Percentiles rank a stretch among this genome's conserved stretches.
phyloP scores from a whole-genome alignment of 2,797 vertebrate genomes.

The Lindbergichthys nudifrons region DNA sequence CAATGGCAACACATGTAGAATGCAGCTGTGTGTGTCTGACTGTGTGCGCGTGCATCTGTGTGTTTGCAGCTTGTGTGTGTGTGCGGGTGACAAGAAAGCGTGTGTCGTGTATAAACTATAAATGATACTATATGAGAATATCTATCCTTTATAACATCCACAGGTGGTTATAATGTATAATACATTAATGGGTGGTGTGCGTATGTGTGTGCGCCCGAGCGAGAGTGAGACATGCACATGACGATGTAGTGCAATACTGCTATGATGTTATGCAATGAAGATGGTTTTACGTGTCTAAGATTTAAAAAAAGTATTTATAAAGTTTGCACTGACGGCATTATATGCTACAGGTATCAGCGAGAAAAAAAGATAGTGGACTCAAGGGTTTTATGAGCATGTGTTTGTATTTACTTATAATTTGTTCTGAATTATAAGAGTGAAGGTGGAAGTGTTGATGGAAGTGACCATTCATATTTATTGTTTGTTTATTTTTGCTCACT shows the following conservation, averaged over 20 bases:
- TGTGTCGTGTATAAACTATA: conserved; percentile 59
- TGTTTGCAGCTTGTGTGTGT: conserved; percentile 46
- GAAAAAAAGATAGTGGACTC: conserved; percentile 37
- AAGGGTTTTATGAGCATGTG: conserved; percentile 72
- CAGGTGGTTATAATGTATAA: conserved; percentile 69
- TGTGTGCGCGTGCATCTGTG: conserved; percentile 41
- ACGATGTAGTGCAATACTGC: conserved; percentile 79
- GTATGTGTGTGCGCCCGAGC: conserved; percentile 56
- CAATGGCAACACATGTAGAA: conserved; percentile 64
- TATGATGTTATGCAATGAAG: conserved; percentile 82
- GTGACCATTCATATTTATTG: conserved; percentile 78
- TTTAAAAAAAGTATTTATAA: conserved; percentile 66
- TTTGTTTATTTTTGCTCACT: conserved; percentile 69
- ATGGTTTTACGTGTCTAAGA: conserved; percentile 69
- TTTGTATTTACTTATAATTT: conserved; percentile 78
- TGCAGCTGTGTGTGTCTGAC: conserved; percentile 71
- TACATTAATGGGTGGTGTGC: conserved; percentile 56
- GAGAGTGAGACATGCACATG: conserved; percentile 67
- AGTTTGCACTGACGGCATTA: conserved; percentile 80
- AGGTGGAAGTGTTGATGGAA: conserved; percentile 77
- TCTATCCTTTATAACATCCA: conserved; percentile 70
- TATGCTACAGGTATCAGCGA: conserved; percentile 66
- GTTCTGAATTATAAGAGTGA: conserved; percentile 76
- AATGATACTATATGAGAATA: conserved; percentile 67
- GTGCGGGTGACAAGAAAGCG: conserved; percentile 36